phyloP scores from a whole-genome alignment of 2,888 invertebrate genomes.

The Nymphalis polychloros region DNA sequence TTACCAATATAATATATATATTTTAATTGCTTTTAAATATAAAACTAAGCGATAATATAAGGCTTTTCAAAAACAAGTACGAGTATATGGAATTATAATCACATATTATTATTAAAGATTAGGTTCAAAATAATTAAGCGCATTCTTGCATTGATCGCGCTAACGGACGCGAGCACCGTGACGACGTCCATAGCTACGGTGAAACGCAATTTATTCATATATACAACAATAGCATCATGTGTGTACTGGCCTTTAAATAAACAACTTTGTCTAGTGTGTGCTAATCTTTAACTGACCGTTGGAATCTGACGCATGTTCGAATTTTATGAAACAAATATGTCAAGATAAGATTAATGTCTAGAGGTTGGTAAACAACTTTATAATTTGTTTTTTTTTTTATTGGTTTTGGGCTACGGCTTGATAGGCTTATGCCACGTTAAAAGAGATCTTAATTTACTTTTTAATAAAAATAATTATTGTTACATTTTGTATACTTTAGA shows the following conservation, averaged over 20 bases:
- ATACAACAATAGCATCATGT: slow-evolving; percentile 40
- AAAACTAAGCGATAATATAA: too few species aligned
- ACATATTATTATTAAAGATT: slow-evolving; percentile 13
- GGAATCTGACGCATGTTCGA: slow-evolving; percentile 16
- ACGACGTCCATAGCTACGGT: slow-evolving; percentile 56
- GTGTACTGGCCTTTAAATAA: background rate
- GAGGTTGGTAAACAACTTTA: background rate
- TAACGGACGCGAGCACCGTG: slow-evolving; percentile 40
- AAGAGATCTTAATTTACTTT: background rate
- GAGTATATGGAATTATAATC: slow-evolving; percentile 2
- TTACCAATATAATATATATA: too few species aligned
- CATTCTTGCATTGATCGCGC: slow-evolving; percentile 36
- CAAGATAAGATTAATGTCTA: slow-evolving; percentile 4
- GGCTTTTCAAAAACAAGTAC: background rate
- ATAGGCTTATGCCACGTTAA: background rate
- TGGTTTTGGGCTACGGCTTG: too few species aligned
- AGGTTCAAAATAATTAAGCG: slow-evolving; percentile 32
- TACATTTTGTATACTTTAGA: too few species aligned
- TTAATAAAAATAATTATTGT: background rate
- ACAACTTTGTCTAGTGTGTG: slow-evolving; percentile 13
- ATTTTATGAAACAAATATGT: background rate
- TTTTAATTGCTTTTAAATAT: too few species aligned
- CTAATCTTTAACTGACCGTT: slow-evolving; percentile 32
- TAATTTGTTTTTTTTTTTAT: background rate
- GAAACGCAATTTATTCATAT: slow-evolving; percentile 75